Conservation (phyloP, 37 sponge, comb jelly and placozoan species). For the Spongia lamella region DNA sequence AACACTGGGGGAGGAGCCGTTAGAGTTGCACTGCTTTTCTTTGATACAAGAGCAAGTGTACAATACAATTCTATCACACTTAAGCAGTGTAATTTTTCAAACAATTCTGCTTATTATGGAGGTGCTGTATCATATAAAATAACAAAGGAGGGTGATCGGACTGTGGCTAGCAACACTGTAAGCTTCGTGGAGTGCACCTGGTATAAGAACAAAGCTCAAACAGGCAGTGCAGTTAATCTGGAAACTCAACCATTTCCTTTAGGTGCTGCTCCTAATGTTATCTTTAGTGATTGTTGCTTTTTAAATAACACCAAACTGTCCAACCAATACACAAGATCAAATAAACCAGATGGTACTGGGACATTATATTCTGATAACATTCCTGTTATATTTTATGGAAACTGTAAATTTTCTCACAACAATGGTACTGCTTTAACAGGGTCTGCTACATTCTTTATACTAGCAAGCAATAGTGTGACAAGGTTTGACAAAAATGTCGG, state of each 20-base stretch:
- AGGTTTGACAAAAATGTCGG: not conserved
- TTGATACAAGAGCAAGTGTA: constrained; percentile 16
- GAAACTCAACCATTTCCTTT: not conserved
- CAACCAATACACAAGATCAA: constrained; percentile 22
- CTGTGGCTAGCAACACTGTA: constrained; percentile 1
- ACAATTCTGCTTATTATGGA: constrained; percentile 26
- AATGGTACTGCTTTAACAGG: constrained; percentile 44
- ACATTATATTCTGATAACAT: constrained; percentile 31
- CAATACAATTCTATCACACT: not conserved
- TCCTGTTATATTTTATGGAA: constrained; percentile 31
- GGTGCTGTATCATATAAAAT: constrained; percentile 16
- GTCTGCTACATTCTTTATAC: not conserved
- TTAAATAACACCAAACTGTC: not conserved
- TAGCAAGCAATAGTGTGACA: not conserved
- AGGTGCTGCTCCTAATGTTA: no score
- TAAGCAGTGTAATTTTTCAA: constrained; percentile 1
- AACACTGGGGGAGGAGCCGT: not conserved
- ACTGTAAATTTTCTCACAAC: constrained; percentile 40
- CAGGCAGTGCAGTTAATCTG: constrained; percentile 17
- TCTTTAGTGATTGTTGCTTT: not conserved
- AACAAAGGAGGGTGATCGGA: not conserved
- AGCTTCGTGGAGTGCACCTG: not conserved
- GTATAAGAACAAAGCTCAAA: constrained; percentile 6
- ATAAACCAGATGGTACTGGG: constrained; percentile 32
- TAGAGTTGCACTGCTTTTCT: not conserved